These are phyloP conservation scores for Orussus abietinus DNA, from an alignment of 1,140 invertebrate genomes.

Conservation along the genomic window DNA sequence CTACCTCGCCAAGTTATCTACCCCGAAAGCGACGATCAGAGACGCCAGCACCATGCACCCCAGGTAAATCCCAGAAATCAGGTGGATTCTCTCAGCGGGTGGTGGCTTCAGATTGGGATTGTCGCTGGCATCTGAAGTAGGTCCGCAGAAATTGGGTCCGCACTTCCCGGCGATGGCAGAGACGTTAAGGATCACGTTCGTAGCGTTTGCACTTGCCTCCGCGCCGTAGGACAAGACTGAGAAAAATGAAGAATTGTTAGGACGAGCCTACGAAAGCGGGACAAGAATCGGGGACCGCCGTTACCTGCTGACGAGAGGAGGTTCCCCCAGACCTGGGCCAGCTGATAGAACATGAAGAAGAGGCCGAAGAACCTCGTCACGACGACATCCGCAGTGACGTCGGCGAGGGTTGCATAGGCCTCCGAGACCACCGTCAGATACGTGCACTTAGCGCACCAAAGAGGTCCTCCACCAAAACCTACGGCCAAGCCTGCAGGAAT, in stretches of 20 bases:
- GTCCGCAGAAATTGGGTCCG: conserved; percentile 73
- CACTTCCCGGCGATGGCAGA: conserved; percentile 56
- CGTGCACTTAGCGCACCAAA: conserved; percentile 88
- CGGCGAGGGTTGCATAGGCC: conserved; percentile 65
- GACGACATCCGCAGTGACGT: conserved; percentile 63
- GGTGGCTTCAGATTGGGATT: conserved; percentile 68
- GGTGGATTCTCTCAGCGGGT: conserved; percentile 65
- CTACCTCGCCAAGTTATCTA: conserved; percentile 78
- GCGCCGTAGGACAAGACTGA: conserved; percentile 46
- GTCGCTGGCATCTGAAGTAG: conserved; percentile 46
- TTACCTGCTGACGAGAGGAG: conserved; percentile 80
- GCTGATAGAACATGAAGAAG: conserved; percentile 93
- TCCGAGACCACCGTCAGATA: conserved; percentile 79
- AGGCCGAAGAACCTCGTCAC: conserved; percentile 84
- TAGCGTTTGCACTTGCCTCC: conserved; percentile 22
- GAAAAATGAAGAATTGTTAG: too few species aligned
- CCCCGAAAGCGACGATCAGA: conserved; percentile 72
- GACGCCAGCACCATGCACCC: conserved; percentile 72
- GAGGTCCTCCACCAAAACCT: conserved; percentile 81
- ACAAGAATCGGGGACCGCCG: too few species aligned
- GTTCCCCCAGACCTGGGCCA: conserved; percentile 90
- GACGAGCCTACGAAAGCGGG: too few species aligned
- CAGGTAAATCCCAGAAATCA: conserved; percentile 80
- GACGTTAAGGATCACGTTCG: conserved; percentile 33
- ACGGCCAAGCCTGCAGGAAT: conserved; percentile 81